Percentiles rank a stretch among this genome's conserved stretches.
Conservation (phyloP, 2,113 vertebrate species). For the Cavia aperea region DNA sequence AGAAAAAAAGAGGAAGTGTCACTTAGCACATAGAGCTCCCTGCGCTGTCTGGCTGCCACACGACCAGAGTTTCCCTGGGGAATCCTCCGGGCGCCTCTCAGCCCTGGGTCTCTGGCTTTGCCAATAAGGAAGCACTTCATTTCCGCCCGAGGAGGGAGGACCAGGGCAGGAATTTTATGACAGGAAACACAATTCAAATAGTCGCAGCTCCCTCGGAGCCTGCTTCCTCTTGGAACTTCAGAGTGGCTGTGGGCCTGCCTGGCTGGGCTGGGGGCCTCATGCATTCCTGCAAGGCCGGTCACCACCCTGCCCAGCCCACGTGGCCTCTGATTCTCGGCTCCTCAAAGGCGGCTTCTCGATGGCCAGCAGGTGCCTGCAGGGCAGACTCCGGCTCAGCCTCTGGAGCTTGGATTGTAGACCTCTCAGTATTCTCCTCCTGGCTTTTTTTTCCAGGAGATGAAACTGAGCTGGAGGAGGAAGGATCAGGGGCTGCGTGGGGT, state of each 20-base stretch:
- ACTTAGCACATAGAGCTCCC: not conserved
- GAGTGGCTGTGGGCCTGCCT: not conserved
- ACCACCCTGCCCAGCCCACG: not conserved
- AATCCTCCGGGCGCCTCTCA: not conserved
- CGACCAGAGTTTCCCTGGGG: not conserved
- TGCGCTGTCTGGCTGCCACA: not conserved
- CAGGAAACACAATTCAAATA: constrained; percentile 43
- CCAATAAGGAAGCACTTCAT: constrained; percentile 52
- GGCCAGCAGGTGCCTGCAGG: no score
- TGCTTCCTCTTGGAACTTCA: not conserved
- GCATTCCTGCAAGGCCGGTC: not conserved
- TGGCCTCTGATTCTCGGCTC: not conserved
- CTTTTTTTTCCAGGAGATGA: not conserved
- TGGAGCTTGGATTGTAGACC: not conserved
- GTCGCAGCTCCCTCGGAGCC: not conserved
- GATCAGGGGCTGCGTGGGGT: accelerated
- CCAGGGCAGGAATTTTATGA: not conserved
- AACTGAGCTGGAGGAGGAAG: not conserved
- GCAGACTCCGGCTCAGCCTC: accelerated
- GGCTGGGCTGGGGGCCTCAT: not conserved
- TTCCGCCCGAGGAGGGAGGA: constrained; percentile 8
- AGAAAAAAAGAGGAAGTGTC: not conserved
- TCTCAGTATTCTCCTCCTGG: accelerated
- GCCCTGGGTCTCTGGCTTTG: not conserved
- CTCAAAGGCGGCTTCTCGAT: not conserved